Conservation (phyloP, 2,888 invertebrate genomes). For the Platerodrilus igneus region DNA sequence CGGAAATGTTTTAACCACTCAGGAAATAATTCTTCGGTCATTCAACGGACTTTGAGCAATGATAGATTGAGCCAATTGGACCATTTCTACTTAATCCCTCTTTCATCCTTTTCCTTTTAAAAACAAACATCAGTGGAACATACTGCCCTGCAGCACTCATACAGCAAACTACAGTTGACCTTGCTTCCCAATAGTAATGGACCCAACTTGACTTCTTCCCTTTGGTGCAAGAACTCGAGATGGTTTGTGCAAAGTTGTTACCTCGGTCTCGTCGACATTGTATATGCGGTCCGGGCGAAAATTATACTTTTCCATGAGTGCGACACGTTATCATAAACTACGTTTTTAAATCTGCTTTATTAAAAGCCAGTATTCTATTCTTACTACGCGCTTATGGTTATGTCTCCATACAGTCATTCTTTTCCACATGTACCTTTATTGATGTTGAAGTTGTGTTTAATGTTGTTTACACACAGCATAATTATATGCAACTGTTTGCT, state of each 20-base stretch:
- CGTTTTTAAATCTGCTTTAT: no score
- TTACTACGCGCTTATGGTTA: no score
- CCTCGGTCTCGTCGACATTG: conserved; percentile 5
- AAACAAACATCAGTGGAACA: conserved; percentile 24
- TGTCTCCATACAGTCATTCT: neutral
- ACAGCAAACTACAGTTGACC: conserved; percentile 16
- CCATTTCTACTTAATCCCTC: conserved; percentile 14
- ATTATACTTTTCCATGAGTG: no score
- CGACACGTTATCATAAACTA: no score
- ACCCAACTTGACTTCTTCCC: conserved; percentile 22
- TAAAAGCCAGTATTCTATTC: no score
- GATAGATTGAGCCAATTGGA: conserved; percentile 20
- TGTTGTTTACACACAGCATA: neutral
- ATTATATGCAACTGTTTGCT: neutral
- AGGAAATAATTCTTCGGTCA: no score
- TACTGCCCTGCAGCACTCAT: conserved; percentile 22
- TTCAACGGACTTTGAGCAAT: conserved; percentile 16
- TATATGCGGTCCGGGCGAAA: neutral
- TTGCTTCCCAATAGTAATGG: conserved; percentile 18
- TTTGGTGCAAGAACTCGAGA: conserved; percentile 19
- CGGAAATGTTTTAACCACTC: no score
- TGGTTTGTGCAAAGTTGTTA: conserved; percentile 12
- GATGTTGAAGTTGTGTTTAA: neutral
- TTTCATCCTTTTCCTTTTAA: conserved; percentile 16
- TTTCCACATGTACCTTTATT: no score